Percentiles rank a stretch among this genome's conserved stretches.
These are phyloP conservation scores for Ypsolopha scabrella DNA, from an alignment of 2,888 invertebrate species.

Conservation along the genomic window DNA sequence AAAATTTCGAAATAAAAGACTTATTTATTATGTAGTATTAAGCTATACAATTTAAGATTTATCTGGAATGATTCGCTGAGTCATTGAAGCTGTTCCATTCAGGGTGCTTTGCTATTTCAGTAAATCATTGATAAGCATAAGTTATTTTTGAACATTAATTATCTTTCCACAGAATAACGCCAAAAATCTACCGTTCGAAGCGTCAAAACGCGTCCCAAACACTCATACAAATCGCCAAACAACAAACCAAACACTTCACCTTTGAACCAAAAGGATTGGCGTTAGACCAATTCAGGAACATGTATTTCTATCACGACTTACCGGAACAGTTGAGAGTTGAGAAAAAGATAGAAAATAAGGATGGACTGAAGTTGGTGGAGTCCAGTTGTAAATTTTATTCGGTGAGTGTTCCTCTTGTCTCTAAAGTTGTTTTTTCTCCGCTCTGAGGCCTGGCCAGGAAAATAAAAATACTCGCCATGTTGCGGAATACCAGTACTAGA, in stretches of 20 bases:
- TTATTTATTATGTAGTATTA: no score
- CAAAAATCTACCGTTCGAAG: slow-evolving; percentile 34
- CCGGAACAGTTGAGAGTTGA: slow-evolving; percentile 32
- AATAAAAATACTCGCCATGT: no score
- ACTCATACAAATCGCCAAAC: slow-evolving; percentile 32
- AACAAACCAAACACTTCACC: slow-evolving; percentile 29
- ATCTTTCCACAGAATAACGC: slow-evolving; percentile 33
- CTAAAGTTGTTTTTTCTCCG: background rate
- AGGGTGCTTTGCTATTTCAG: no score
- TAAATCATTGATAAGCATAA: no score
- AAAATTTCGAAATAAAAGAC: no score
- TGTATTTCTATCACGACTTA: slow-evolving; percentile 50
- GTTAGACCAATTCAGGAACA: slow-evolving; percentile 36
- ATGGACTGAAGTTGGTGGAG: slow-evolving; percentile 33
- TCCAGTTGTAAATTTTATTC: slow-evolving; percentile 76
- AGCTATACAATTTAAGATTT: no score
- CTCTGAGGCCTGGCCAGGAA: background rate
- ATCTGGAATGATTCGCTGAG: no score
- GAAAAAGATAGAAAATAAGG: slow-evolving; percentile 15
- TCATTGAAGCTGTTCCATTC: no score
- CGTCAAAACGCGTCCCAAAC: slow-evolving; percentile 32
- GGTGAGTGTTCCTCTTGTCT: slow-evolving; percentile 54
- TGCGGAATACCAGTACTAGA: no score
- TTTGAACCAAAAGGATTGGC: slow-evolving; percentile 30
- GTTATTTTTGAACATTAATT: no score